Percentiles rank a stretch among this genome's conserved stretches.
Evolutionary conservation across 2,797 vertebrate species (phyloP).

Genomic region (Sebastes paucispinis): DNA sequence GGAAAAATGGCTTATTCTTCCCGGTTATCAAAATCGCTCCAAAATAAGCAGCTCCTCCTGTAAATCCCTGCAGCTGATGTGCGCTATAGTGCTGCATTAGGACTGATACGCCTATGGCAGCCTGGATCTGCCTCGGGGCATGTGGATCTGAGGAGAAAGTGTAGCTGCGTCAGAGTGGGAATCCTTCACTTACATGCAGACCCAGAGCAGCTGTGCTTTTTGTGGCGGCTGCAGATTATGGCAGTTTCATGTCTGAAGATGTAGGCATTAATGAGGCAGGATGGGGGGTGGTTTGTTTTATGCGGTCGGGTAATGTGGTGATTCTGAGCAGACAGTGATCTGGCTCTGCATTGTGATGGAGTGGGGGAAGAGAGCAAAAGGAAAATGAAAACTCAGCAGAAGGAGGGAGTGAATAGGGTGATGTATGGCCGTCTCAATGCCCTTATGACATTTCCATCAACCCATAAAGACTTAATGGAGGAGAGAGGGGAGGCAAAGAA

Average conservation of each 20-base stretch:
- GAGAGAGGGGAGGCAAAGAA: conserved; percentile 27
- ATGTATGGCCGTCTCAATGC: conserved; percentile 60
- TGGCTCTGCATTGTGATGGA: conserved; percentile 33
- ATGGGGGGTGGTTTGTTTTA: not conserved
- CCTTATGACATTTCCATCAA: conserved; percentile 73
- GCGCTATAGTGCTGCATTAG: not conserved
- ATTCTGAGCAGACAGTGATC: conserved; percentile 25
- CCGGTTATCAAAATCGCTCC: conserved; percentile 40
- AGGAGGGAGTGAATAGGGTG: conserved; percentile 52
- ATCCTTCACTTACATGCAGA: conserved; percentile 35
- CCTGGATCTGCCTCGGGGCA: conserved; percentile 14
- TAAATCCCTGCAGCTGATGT: conserved; percentile 55
- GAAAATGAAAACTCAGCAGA: conserved; percentile 73
- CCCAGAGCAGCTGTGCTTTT: conserved; percentile 11
- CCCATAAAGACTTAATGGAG: conserved; percentile 70
- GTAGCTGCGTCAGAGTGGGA: conserved; percentile 12
- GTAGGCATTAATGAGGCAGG: conserved; percentile 23
- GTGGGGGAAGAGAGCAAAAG: conserved; percentile 4
- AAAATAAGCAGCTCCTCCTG: conserved; percentile 56
- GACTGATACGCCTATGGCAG: conserved; percentile 37
- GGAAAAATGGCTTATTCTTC: conserved; percentile 47
- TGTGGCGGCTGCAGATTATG: conserved; percentile 31
- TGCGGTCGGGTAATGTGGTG: conserved; percentile 3
- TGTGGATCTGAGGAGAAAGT: conserved; percentile 20
- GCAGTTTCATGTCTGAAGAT: conserved; percentile 22